Evolutionary conservation across 2,113 vertebrate species (phyloP), one percentile per base, ranked within the genome.

Genomic region (Seriola rivoliana): DNA sequence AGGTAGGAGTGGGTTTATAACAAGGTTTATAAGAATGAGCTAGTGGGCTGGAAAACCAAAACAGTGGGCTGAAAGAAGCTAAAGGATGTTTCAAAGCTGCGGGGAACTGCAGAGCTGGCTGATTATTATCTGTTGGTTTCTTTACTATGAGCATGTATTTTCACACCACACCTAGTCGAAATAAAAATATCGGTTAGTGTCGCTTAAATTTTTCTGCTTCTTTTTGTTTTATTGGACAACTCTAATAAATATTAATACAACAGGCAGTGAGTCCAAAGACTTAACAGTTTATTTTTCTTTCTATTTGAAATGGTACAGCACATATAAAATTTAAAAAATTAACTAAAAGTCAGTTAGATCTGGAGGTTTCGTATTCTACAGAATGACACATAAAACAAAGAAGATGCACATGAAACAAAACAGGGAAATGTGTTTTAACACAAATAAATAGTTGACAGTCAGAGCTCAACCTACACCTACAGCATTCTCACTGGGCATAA

Each of bases 281-380:
- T 68, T 78, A 65, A 32, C 29, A 72, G n/a, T 88, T 91, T 84
- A 80, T 86, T 93, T 48, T 76, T 65, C 58, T 19, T 64, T 65
- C 77, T 78, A 71, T 85, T 40, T 86, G 36, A 86, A 90, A 88
- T 76, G 65, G 40, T 80, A 78, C 78, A 88, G 90, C 77, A 89
- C 84, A 89, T 88, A 92, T n/a, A 92, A 93, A 92, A 93, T 81
- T 87, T 89, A 91, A n/a, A 92, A 48, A 93, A 93, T 82, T n/a
- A 90, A 87, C 58, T 78, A 69, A 55, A 66, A 62, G 70, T 78
- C 73, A 63, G 59, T 79, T 16, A 67, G 40, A 58, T 14, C 38
- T 36, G 50, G 67, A 75, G 40, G 54, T 36, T 89, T 67, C 0
- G 14, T 55, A n/a, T 58, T 84, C 69, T 74, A 86, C 25, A 84